These are phyloP conservation scores for Sinohyriopsis cumingii DNA, from an alignment of 2,888 invertebrate genomes.

Conservation along the genomic window DNA sequence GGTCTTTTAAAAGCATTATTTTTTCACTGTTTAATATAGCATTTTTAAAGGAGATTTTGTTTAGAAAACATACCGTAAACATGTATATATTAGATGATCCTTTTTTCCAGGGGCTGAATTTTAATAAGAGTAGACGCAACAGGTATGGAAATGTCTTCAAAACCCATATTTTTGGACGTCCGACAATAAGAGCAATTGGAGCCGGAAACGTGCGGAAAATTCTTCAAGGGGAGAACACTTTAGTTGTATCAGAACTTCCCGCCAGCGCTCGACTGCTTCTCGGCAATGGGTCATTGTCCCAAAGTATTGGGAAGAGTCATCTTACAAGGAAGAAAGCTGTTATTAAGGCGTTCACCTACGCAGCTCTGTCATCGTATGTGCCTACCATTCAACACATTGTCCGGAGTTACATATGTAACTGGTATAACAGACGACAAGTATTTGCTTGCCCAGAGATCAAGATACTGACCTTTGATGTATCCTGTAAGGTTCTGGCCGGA, in stretches of 20 bases:
- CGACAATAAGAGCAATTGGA: conserved; percentile 65
- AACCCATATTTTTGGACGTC: conserved; percentile 66
- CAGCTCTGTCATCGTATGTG: conserved; percentile 53
- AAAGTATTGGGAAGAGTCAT: conserved; percentile 52
- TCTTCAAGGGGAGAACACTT: conserved; percentile 57
- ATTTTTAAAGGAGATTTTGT: too few species aligned
- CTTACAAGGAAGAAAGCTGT: conserved; percentile 49
- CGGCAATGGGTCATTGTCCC: conserved; percentile 59
- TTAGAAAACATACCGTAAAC: too few species aligned
- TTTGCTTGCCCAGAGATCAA: conserved; percentile 56
- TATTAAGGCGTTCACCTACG: conserved; percentile 55
- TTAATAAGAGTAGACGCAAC: conserved; percentile 43
- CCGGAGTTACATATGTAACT: conserved; percentile 42
- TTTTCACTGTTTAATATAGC: too few species aligned
- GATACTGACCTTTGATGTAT: conserved; percentile 56
- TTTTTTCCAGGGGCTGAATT: conserved; percentile 46
- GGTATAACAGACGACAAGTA: conserved; percentile 49
- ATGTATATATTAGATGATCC: neutral
- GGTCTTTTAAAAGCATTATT: too few species aligned
- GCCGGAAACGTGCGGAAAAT: conserved; percentile 57
- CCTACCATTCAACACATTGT: conserved; percentile 35
- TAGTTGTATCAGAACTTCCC: conserved; percentile 66
- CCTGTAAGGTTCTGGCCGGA: conserved; percentile 59
- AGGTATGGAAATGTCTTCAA: conserved; percentile 63
- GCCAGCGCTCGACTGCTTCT: conserved; percentile 59